Evolutionary conservation across 2,888 invertebrate species (phyloP).

Genomic region (Drosophila mimetica): DNA sequence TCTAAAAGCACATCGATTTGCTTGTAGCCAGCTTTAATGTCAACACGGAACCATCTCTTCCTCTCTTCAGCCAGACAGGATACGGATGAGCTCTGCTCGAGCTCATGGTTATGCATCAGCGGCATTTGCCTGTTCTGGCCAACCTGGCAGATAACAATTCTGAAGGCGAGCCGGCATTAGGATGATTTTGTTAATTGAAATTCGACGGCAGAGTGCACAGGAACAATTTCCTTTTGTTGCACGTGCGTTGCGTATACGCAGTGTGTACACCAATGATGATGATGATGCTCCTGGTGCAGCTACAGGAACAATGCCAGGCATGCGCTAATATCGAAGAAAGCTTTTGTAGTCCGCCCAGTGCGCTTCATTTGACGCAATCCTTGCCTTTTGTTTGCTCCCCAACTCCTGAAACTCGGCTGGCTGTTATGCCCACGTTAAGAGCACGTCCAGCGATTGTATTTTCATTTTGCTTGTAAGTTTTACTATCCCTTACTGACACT

Average conservation of each 20-base stretch:
- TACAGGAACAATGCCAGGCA: slow-evolving; percentile 31
- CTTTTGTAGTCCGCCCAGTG: slow-evolving; percentile 36
- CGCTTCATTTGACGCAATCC: slow-evolving; percentile 71
- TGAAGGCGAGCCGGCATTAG: slow-evolving; percentile 25
- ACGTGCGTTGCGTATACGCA: slow-evolving; percentile 52
- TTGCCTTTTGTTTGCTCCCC: slow-evolving; percentile 60
- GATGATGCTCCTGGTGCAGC: slow-evolving; percentile 6
- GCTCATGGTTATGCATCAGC: slow-evolving; percentile 15
- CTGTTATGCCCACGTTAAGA: slow-evolving; percentile 33
- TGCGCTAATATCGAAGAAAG: slow-evolving; percentile 42
- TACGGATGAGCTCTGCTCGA: slow-evolving; percentile 4
- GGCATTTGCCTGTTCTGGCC: slow-evolving; percentile 15
- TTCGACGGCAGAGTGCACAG: slow-evolving; percentile 48
- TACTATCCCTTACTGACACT: slow-evolving; percentile 49
- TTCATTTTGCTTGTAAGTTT: slow-evolving; percentile 54
- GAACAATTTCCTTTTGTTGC: slow-evolving; percentile 50
- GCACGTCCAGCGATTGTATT: slow-evolving; percentile 51
- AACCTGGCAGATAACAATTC: slow-evolving; percentile 15
- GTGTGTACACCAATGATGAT: slow-evolving; percentile 33
- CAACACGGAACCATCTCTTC: neutral
- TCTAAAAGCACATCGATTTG: no score
- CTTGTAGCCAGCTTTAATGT: slow-evolving; percentile 9
- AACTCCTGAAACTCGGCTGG: slow-evolving; percentile 5
- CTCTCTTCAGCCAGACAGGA: slow-evolving; percentile 3
- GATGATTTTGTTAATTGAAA: slow-evolving; percentile 66